Conservation (phyloP, 2,113 vertebrate genomes). For the Caloenas nicobarica region DNA sequence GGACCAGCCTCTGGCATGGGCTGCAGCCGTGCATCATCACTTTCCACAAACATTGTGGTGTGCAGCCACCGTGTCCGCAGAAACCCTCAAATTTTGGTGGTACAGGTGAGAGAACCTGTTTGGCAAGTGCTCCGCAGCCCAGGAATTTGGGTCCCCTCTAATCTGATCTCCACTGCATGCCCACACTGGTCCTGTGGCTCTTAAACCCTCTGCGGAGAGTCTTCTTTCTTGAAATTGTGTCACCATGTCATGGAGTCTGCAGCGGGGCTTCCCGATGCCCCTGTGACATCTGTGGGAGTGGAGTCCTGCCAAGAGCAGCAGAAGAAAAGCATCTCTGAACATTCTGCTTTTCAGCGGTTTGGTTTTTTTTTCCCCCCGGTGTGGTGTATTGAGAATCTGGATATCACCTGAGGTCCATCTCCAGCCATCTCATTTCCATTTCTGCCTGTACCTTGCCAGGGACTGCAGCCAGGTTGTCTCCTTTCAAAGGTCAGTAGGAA, state of each 20-base stretch:
- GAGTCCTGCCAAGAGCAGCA: not conserved
- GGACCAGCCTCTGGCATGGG: not conserved
- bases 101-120: not conserved
- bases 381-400: not conserved
- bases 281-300: not conserved
- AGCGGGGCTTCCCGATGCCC: not conserved
- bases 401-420: not conserved
- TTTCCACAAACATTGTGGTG: not conserved
- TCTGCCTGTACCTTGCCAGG: not conserved
- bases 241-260: accelerated
- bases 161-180: not conserved
- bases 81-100: not conserved
- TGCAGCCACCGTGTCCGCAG: accelerated
- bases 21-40: accelerated
- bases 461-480: not conserved
- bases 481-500: not conserved
- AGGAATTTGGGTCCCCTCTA: not conserved
- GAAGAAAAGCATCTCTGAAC: not conserved
- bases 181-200: not conserved
- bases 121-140: not conserved
- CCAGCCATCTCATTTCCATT: not conserved
- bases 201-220: not conserved
- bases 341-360: not conserved
- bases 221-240: not conserved
- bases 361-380: not conserved